These are phyloP conservation scores for Lepus americanus DNA, from an alignment of 2,113 vertebrate genomes.

Conservation along the genomic window DNA sequence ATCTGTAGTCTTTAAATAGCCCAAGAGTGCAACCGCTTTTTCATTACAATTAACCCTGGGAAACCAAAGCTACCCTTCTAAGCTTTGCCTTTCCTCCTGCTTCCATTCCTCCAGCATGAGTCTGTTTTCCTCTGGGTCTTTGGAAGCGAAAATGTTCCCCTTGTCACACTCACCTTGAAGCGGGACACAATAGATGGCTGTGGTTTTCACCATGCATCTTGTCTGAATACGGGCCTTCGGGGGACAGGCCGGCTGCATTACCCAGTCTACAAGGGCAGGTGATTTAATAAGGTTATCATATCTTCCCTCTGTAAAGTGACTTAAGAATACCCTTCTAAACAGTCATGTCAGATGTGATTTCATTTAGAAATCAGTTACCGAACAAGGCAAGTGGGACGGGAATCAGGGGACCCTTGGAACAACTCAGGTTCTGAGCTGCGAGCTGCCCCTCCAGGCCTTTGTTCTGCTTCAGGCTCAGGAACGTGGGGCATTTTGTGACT, in stretches of 20 bases:
- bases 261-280: slow-evolving; percentile 61
- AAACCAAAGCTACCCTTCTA: slow-evolving; percentile 10
- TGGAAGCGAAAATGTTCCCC: slow-evolving; percentile 49
- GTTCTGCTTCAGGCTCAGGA: background rate
- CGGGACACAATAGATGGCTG: background rate
- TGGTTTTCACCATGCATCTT: slow-evolving; percentile 78
- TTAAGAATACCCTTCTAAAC: slow-evolving; percentile 53
- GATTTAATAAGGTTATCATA: slow-evolving; percentile 78
- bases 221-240: slow-evolving; percentile 74
- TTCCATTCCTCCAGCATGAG: background rate
- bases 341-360: slow-evolving; percentile 48
- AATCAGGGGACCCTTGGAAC: background rate
- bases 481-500: accelerated
- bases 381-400: background rate
- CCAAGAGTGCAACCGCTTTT: background rate
- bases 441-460: background rate
- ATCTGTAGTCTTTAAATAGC: background rate
- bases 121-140: slow-evolving; percentile 19
- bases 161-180: slow-evolving; percentile 65
- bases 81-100: background rate
- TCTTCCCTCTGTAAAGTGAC: slow-evolving; percentile 62
- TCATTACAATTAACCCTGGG: background rate
- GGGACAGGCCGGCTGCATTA: slow-evolving; percentile 77
- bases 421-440: background rate
- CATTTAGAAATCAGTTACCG: slow-evolving; percentile 55